Evolutionary conservation across 2,797 vertebrate species (phyloP).

Genomic region (Chromobotia macracanthus): DNA sequence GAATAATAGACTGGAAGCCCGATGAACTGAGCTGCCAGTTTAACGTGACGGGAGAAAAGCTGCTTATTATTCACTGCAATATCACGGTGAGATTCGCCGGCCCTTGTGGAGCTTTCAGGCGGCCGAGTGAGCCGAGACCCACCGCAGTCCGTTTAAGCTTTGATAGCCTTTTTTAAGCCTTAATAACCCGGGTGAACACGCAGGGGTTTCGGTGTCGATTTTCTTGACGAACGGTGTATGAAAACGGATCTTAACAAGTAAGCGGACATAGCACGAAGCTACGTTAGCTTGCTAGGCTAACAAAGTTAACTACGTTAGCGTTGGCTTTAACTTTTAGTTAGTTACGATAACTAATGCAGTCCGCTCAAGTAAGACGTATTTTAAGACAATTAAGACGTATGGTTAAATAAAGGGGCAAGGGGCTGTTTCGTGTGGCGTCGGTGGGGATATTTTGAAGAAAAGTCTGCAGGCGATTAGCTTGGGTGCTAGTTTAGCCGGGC

Average conservation of each 20-base stretch:
- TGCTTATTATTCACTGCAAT: slow-evolving; percentile 94
- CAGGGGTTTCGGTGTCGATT: background rate
- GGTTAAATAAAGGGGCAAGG: background rate
- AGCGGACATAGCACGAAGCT: background rate
- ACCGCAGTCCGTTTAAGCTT: background rate
- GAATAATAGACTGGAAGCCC: slow-evolving; percentile 94
- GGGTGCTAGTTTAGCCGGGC: slow-evolving; percentile 21
- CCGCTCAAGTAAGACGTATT: background rate
- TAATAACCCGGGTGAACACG: background rate
- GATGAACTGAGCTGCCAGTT: slow-evolving; percentile 97
- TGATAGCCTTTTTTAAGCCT: background rate
- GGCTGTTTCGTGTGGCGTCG: background rate
- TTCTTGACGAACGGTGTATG: background rate
- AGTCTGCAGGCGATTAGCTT: slow-evolving; percentile 25
- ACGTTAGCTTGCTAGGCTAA: slow-evolving; percentile 32
- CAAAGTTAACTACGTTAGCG: slow-evolving; percentile 45
- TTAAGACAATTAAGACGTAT: too few species aligned
- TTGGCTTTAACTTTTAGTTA: slow-evolving; percentile 11
- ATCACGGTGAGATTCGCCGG: slow-evolving; percentile 86
- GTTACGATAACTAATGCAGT: background rate
- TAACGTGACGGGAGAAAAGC: slow-evolving; percentile 85
- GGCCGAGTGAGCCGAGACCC: slow-evolving; percentile 35
- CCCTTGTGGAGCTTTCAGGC: slow-evolving; percentile 18
- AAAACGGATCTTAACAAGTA: background rate
- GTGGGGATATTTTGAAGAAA: background rate